These are phyloP conservation scores for Cebus imitator DNA, from an alignment of 2,113 vertebrate species.

Conservation along the genomic window DNA sequence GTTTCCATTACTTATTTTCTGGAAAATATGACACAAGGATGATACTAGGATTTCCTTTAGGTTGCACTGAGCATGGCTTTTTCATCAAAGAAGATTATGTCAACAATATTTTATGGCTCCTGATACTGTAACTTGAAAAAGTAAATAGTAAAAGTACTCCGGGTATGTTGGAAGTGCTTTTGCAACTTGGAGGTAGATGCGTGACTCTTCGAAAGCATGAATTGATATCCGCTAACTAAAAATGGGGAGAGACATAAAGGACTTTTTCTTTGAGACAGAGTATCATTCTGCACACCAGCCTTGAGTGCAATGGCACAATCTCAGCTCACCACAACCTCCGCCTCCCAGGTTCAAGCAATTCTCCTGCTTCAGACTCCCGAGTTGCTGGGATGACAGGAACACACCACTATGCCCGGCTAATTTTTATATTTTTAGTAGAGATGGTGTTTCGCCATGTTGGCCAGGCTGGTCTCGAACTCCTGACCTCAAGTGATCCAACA, in stretches of 20 bases:
- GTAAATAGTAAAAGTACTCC: conserved; percentile 29
- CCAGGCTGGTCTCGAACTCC: no score
- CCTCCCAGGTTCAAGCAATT: no score
- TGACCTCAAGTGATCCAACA: no score
- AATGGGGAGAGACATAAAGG: neutral
- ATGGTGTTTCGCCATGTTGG: no score
- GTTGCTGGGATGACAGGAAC: no score
- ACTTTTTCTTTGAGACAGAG: neutral
- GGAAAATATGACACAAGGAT: neutral
- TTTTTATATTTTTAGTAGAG: no score
- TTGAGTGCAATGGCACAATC: no score
- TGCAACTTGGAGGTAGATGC: neutral
- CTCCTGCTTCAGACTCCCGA: no score
- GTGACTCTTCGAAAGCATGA: conserved; percentile 10
- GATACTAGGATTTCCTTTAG: neutral
- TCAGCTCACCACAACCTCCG: no score
- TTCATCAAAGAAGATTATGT: neutral
- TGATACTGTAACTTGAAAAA: conserved; percentile 36
- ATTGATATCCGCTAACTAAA: neutral
- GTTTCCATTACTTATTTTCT: neutral
- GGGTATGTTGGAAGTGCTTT: neutral
- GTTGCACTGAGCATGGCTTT: neutral
- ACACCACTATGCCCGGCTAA: no score
- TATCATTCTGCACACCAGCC: no score
- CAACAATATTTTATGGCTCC: conserved; percentile 53